Percentiles rank a stretch among this genome's conserved stretches.
Evolutionary conservation across 1,140 invertebrate genomes (phyloP).

Genomic region (Solenopsis invicta): DNA sequence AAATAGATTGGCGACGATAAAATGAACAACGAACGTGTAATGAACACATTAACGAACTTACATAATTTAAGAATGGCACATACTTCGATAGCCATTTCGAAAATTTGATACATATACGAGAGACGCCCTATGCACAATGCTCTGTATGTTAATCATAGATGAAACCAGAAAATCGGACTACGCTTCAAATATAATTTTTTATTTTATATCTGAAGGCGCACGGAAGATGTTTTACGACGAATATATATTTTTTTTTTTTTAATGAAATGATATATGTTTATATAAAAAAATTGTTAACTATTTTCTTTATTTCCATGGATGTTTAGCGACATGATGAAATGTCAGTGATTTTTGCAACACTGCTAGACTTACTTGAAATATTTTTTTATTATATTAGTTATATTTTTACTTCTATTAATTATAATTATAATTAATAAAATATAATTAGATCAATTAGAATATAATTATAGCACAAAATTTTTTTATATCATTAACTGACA

Average conservation of each 20-base stretch:
- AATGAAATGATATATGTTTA: not conserved
- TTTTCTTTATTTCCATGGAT: not conserved
- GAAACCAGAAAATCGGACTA: not conserved
- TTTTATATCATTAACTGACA: not conserved
- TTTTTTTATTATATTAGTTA: not conserved
- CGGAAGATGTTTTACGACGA: not conserved
- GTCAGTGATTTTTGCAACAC: not conserved
- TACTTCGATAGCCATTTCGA: not conserved
- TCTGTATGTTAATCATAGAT: not conserved
- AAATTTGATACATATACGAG: not conserved
- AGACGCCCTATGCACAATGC: not conserved
- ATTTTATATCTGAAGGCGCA: not conserved
- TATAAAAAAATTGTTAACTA: not conserved
- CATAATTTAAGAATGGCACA: not conserved
- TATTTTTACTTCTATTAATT: not conserved
- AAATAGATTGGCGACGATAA: slow-evolving; percentile 23
- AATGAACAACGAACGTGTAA: not conserved
- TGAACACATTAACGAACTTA: not conserved
- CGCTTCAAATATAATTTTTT: not conserved
- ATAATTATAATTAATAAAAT: not conserved
- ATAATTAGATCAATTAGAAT: not conserved
- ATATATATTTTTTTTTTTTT: not conserved
- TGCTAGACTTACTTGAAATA: no score
- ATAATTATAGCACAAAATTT: not conserved
- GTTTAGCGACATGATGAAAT: not conserved